phyloP scores from a whole-genome alignment of 2,113 vertebrate genomes.

The Peromyscus leucopus region DNA sequence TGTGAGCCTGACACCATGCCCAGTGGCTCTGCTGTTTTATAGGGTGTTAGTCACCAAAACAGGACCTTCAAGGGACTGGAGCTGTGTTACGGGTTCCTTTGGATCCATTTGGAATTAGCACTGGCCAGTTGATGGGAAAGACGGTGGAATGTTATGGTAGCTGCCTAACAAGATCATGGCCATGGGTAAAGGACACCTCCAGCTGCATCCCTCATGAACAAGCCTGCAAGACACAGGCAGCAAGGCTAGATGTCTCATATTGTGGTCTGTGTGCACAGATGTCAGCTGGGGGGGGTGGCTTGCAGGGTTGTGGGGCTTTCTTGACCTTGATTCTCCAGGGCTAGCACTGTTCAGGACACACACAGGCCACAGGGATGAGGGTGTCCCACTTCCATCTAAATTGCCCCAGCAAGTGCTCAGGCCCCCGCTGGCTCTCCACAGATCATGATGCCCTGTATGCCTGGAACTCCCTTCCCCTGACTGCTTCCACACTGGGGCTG shows the following conservation, averaged over 20 bases:
- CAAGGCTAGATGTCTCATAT: neutral
- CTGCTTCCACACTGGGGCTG: neutral
- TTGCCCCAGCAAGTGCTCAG: neutral
- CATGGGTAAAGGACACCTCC: neutral
- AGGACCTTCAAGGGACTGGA: fast-evolving
- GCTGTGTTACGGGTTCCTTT: neutral
- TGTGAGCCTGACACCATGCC: neutral
- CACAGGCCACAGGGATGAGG: fast-evolving
- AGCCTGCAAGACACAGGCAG: neutral
- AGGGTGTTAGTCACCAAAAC: neutral
- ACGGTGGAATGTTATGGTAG: fast-evolving
- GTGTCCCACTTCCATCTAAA: neutral
- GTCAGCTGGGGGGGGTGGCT: neutral
- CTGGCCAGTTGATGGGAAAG: neutral
- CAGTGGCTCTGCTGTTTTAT: fast-evolving
- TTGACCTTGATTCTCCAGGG: neutral
- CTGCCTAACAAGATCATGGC: no score
- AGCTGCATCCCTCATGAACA: neutral
- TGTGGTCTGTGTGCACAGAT: fast-evolving
- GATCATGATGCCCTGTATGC: neutral
- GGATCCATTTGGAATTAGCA: neutral
- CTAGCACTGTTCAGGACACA: neutral
- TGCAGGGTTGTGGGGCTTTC: neutral
- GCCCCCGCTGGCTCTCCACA: neutral
- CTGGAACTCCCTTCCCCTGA: neutral